A percentile compares a stretch with the other conserved stretches of the same genome.
phyloP scores from a whole-genome alignment of 2,888 invertebrate species.

The Serripes groenlandicus region DNA sequence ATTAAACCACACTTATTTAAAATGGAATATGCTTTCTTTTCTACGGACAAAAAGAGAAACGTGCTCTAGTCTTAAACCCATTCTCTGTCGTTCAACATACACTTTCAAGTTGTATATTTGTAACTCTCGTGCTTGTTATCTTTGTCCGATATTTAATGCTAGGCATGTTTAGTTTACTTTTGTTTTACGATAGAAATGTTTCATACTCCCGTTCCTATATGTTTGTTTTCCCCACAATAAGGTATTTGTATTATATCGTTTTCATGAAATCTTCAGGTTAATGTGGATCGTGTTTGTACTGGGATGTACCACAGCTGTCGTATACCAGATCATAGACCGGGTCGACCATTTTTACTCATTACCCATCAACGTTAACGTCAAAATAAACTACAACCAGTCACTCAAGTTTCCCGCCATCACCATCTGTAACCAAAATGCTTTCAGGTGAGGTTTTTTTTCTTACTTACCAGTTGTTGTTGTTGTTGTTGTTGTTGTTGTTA shows the following conservation, averaged over 20 bases:
- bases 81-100: background rate
- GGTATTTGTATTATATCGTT: background rate
- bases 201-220: background rate
- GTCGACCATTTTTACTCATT: conserved; percentile 71
- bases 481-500: too few relatives aligned
- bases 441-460: conserved; percentile 78
- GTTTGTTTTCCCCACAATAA: background rate
- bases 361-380: conserved; percentile 77
- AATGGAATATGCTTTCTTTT: too few relatives aligned
- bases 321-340: conserved; percentile 74
- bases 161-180: background rate
- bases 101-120: background rate
- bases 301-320: conserved; percentile 69
- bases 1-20: too few relatives aligned
- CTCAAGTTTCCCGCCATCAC: conserved; percentile 77
- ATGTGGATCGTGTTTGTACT: conserved; percentile 74
- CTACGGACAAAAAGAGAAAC: too few relatives aligned
- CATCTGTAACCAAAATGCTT: conserved; percentile 80
- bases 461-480: too few relatives aligned
- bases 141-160: background rate
- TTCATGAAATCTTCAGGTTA: too few relatives aligned
- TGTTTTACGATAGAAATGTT: background rate
- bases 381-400: conserved; percentile 78
- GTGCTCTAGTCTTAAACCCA: too few relatives aligned
- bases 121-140: background rate